phyloP scores from a whole-genome alignment of 2,113 vertebrate genomes.

The Sphyrna mokarran region DNA sequence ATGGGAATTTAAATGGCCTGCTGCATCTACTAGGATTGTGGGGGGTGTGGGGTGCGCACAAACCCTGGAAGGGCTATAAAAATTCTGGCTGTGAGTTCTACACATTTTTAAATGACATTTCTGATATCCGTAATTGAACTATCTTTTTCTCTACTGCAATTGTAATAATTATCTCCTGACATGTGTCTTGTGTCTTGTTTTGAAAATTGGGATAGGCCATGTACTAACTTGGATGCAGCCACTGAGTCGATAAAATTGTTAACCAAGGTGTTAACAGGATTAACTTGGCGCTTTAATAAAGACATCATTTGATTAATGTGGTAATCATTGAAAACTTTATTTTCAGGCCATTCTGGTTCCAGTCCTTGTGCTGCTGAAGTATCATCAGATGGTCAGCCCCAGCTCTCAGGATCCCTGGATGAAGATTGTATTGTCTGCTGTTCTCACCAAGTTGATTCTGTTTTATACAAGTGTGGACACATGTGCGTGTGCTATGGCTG shows the following conservation, averaged over 20 bases:
- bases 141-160: background rate
- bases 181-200: background rate
- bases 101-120: background rate
- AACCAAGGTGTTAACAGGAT: background rate
- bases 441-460: background rate
- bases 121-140: background rate
- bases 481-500: background rate
- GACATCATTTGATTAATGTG: no score
- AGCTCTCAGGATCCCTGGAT: background rate
- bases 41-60: no score
- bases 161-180: background rate
- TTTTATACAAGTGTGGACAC: conserved; percentile 29
- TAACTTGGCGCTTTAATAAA: background rate
- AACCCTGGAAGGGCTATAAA: no score
- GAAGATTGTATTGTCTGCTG: background rate
- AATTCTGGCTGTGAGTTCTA: no score
- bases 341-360: background rate
- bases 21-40: no score
- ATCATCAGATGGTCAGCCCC: background rate
- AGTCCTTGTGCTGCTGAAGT: background rate
- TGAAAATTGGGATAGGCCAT: background rate
- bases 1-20: no score
- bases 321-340: background rate
- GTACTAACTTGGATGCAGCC: no score
- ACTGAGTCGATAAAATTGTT: background rate